Evolutionary conservation across 2,113 vertebrate species (phyloP).

Genomic region (Spea multiplicata): DNA sequence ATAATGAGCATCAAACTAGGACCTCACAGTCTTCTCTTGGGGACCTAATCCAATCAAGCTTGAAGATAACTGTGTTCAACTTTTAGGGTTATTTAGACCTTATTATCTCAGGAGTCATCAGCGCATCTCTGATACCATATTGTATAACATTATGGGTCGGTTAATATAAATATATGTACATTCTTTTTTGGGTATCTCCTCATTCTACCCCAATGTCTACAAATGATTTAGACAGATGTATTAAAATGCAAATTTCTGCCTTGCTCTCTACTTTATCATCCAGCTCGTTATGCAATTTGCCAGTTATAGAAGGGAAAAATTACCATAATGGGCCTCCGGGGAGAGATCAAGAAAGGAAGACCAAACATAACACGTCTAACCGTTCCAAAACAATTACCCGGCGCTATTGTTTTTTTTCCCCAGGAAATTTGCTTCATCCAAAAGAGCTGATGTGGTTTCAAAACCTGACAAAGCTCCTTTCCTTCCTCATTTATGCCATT

Average conservation of each 20-base stretch:
- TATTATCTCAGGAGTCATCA: no score
- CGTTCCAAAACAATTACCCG: constrained; percentile 66
- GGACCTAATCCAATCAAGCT: no score
- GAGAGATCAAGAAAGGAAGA: constrained; percentile 69
- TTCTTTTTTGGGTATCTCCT: constrained; percentile 18
- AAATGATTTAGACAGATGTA: constrained; percentile 74
- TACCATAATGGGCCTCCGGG: constrained; percentile 78
- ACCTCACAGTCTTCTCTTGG: no score
- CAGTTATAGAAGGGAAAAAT: constrained; percentile 79
- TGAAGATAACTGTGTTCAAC: no score
- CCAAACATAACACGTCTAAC: constrained; percentile 67
- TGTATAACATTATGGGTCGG: no score
- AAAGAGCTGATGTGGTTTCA: constrained; percentile 28
- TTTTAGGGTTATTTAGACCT: no score
- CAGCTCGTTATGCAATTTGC: constrained; percentile 77
- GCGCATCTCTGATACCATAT: no score
- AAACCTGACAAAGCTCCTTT: constrained; percentile 4
- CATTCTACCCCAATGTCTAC: constrained; percentile 49
- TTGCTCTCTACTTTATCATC: constrained; percentile 81
- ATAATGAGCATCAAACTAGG: no score
- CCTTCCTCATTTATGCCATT: constrained; percentile 1
- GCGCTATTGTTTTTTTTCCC: constrained; percentile 58
- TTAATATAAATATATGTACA: no score
- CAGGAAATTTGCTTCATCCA: constrained; percentile 56
- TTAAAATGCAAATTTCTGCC: constrained; percentile 90